Conservation (phyloP, 2,888 invertebrate genomes). For the Lissonota sp. region DNA sequence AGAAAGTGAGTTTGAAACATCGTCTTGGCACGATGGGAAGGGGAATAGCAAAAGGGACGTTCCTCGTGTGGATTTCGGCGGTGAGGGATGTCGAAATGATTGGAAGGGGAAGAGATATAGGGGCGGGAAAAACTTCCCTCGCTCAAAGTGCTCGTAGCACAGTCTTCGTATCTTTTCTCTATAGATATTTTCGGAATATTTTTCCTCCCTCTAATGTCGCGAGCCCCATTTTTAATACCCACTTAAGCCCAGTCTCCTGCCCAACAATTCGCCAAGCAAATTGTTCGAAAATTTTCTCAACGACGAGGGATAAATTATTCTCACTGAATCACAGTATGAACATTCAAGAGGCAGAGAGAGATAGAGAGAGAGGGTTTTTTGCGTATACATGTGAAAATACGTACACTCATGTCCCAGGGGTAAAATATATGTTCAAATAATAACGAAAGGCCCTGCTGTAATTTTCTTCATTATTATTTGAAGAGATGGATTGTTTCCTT, state of each 20-base stretch:
- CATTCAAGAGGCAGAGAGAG: not conserved
- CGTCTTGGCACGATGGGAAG: slow-evolving; percentile 41
- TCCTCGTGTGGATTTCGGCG: slow-evolving; percentile 53
- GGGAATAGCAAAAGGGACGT: slow-evolving; percentile 50
- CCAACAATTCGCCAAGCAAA: slow-evolving; percentile 61
- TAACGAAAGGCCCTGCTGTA: slow-evolving; percentile 57
- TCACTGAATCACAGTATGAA: slow-evolving; percentile 52
- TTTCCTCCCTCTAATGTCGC: slow-evolving; percentile 46
- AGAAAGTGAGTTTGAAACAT: slow-evolving; percentile 30
- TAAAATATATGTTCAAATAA: slow-evolving; percentile 59
- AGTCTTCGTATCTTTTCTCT: slow-evolving; percentile 56
- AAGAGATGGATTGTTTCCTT: slow-evolving; percentile 20
- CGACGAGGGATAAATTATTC: slow-evolving; percentile 63
- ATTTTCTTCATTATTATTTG: slow-evolving; percentile 60
- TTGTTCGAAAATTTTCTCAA: slow-evolving; percentile 65
- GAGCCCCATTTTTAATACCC: slow-evolving; percentile 67
- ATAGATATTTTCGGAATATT: slow-evolving; percentile 33
- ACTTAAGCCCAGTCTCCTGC: slow-evolving; percentile 59
- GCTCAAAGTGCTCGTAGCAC: slow-evolving; percentile 40
- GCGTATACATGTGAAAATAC: not conserved
- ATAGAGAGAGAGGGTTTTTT: not conserved
- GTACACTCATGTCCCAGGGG: slow-evolving; percentile 27
- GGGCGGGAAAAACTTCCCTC: slow-evolving; percentile 63
- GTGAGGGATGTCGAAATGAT: slow-evolving; percentile 29
- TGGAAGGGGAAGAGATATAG: slow-evolving; percentile 45